Evolutionary conservation across 2,888 invertebrate species (phyloP).

Genomic region (Catocala sponsa): DNA sequence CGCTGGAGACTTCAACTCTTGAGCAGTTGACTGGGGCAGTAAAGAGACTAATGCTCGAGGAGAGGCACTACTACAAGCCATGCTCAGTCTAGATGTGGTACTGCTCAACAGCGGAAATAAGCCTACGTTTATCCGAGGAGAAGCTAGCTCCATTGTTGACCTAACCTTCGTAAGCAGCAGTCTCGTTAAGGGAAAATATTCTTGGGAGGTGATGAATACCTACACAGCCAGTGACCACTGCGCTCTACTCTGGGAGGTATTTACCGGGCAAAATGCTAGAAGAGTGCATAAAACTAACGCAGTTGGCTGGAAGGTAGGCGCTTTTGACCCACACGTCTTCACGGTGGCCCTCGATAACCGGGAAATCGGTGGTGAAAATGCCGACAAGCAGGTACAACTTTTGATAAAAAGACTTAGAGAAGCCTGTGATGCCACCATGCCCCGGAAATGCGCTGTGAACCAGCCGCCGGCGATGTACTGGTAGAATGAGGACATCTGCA

Average conservation of each 20-base stretch:
- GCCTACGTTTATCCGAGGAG: not conserved
- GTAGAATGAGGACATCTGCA: slow-evolving; percentile 3
- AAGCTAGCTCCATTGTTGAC: no score
- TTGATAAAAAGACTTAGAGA: slow-evolving; percentile 4
- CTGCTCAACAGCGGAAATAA: not conserved
- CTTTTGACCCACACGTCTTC: no score
- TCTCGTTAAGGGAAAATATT: no score
- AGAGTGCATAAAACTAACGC: no score
- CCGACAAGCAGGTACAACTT: slow-evolving; percentile 1
- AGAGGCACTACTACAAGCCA: not conserved
- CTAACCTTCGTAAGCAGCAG: no score
- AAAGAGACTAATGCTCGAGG: slow-evolving; percentile 3
- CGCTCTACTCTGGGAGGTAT: no score
- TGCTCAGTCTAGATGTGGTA: no score
- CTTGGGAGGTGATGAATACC: no score
- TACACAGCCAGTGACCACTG: no score
- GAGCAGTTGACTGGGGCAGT: slow-evolving; percentile 3
- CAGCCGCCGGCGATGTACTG: slow-evolving; percentile 4
- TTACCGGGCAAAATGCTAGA: no score
- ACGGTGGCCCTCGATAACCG: not conserved
- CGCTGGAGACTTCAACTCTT: slow-evolving; percentile 1
- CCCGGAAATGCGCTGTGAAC: not conserved
- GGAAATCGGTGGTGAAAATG: no score
- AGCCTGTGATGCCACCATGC: not conserved
- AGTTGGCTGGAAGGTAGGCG: no score